A percentile compares a stretch with the other conserved stretches of the same genome.
These are phyloP conservation scores for Laspeyria flexula DNA, from an alignment of 2,888 invertebrate genomes.

Conservation along the genomic window DNA sequence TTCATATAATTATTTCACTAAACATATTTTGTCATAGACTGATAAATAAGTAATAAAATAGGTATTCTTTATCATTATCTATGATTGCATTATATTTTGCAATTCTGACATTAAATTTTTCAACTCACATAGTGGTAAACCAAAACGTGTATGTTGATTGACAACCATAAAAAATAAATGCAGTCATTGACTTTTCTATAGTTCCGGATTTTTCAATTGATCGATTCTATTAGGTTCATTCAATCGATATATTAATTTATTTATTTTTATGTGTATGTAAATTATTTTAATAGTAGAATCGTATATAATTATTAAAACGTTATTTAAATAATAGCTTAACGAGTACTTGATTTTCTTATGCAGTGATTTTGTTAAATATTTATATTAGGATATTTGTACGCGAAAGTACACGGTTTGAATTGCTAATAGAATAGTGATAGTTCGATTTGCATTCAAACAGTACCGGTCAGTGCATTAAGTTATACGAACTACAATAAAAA, in stretches of 20 bases:
- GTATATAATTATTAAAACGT: neutral
- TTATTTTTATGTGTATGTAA: slow-evolving; percentile 1
- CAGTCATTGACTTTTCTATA: slow-evolving; percentile 45
- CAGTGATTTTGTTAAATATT: slow-evolving; percentile 1
- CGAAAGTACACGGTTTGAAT: slow-evolving; percentile 31
- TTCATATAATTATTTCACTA: no score
- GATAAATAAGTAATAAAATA: neutral
- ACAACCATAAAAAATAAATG: slow-evolving; percentile 35
- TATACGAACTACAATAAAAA: slow-evolving; percentile 42
- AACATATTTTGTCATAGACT: neutral
- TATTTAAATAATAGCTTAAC: slow-evolving; percentile 1
- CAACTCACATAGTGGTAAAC: slow-evolving; percentile 27
- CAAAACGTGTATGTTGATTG: slow-evolving; percentile 26
- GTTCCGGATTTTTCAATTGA: slow-evolving; percentile 22
- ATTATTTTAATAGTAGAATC: neutral
- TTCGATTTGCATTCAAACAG: slow-evolving; percentile 51
- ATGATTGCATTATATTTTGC: neutral
- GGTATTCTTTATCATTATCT: no score
- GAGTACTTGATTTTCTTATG: neutral
- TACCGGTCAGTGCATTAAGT: slow-evolving; percentile 41
- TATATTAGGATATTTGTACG: slow-evolving; percentile 19
- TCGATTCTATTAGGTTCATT: slow-evolving; percentile 14
- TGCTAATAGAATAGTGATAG: slow-evolving; percentile 51
- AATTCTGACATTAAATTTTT: slow-evolving; percentile 6
- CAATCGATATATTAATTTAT: slow-evolving; percentile 20